These are phyloP conservation scores for Montipora foliosa DNA, from an alignment of 64 coral and sea anemone species.

Conservation along the genomic window DNA sequence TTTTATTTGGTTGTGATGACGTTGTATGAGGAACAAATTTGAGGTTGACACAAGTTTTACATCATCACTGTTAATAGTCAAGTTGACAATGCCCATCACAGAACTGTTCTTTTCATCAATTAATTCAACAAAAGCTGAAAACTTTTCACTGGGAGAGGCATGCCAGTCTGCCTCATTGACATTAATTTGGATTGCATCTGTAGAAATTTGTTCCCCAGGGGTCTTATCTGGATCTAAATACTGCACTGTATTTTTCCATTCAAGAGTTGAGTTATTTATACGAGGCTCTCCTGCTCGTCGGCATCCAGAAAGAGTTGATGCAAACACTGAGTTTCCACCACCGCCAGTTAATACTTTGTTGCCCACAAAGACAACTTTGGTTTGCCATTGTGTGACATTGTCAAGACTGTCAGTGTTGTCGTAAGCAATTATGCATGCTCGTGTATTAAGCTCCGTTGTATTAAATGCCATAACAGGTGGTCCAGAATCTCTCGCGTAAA, in stretches of 20 bases:
- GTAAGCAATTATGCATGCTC: slow-evolving; percentile 75
- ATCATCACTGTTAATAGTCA: slow-evolving; percentile 21
- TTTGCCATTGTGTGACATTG: slow-evolving; percentile 75
- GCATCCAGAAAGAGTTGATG: slow-evolving; percentile 84
- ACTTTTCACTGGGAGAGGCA: slow-evolving; percentile 79
- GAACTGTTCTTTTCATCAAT: slow-evolving; percentile 81
- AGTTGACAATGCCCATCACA: slow-evolving; percentile 71
- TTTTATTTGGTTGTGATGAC: slow-evolving; percentile 10
- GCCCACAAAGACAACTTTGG: slow-evolving; percentile 62
- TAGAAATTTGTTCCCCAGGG: slow-evolving; percentile 62
- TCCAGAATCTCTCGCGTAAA: slow-evolving; percentile 62
- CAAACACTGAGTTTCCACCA: slow-evolving; percentile 80
- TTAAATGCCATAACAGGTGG: slow-evolving; percentile 81
- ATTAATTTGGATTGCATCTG: slow-evolving; percentile 80
- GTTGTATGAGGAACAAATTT: slow-evolving; percentile 71
- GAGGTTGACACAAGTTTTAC: slow-evolving; percentile 67
- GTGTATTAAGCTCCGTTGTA: slow-evolving; percentile 82
- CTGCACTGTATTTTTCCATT: slow-evolving; percentile 66
- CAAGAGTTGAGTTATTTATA: slow-evolving; percentile 70
- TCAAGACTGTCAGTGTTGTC: slow-evolving; percentile 26
- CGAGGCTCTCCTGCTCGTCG: slow-evolving; percentile 48
- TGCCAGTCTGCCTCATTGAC: slow-evolving; percentile 70
- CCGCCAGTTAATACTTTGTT: slow-evolving; percentile 58
- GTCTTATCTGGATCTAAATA: slow-evolving; percentile 15
- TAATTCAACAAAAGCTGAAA: slow-evolving; percentile 56